Base-by-base conservation (phyloP, 2,888 invertebrate species). In the Ochlodes sylvanus region DNA sequence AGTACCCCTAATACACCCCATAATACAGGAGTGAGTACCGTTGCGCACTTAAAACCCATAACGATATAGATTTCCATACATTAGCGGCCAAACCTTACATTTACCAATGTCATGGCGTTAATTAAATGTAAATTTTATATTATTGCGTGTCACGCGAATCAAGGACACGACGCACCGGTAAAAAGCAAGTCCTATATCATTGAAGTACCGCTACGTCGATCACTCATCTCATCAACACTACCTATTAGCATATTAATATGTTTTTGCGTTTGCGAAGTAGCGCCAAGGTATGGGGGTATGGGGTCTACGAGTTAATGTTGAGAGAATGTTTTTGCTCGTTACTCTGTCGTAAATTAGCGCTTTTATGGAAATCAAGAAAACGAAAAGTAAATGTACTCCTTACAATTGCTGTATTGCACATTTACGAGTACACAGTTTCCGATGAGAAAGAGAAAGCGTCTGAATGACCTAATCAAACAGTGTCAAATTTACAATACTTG, bases 141-240 rank as follows among this genome's bases (percentile, higher is more conserved):
- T 58, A 65, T 41, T 52, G 38, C 58, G 15, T 21, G 12, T 3
- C 27, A 50, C 10, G 57, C 38, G 75, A 81, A 85, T 83, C 82
- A 85, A 85, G 85, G 82, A 85, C 84, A 80, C 64, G 69, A 42
- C 67, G 58, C 27, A 67, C 55, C 67, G 67, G 67, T 67, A 61
- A 68, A 72, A 72, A 78, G 80, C 84, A 79, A 75, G 17, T 34
- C 55, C 62, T 54, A 62, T 55, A 62, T 66, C 63, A 69, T 50
- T 19, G 17, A 58, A 42, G 62, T 73, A 76, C 75, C 90, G 90
- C 85, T 90, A 89, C 72, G 71, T 74, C 74, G 75, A 81, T 84
- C 77, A 83, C 73, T 82, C 80, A 81, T 83, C 76, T 78, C 73
- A 81, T 73, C 72, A 77, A 61, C n/a, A n/a, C n/a, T n/a, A n/a